phyloP scores from a whole-genome alignment of 2,888 invertebrate genomes.

The Steromphala cineraria region DNA sequence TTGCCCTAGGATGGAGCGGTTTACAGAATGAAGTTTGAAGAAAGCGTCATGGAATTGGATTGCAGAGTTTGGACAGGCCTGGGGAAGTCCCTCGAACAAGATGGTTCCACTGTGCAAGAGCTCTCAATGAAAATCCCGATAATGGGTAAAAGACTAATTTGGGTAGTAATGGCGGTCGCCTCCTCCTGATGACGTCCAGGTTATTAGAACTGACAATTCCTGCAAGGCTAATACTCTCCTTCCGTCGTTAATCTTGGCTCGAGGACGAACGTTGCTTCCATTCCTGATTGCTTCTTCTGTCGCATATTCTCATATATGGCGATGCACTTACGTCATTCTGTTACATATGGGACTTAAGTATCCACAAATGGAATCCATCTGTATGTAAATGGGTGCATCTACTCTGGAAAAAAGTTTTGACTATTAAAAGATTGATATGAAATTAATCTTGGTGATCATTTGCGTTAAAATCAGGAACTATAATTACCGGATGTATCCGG shows the following conservation, averaged over 20 bases:
- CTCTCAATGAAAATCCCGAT: not conserved
- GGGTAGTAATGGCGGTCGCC: not conserved
- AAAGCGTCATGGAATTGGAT: not conserved
- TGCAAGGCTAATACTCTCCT: not conserved
- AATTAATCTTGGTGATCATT: too few species aligned
- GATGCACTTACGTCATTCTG: too few species aligned
- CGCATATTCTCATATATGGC: too few species aligned
- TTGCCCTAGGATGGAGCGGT: not conserved
- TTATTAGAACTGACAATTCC: not conserved
- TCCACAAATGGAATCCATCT: too few species aligned
- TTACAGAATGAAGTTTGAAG: not conserved
- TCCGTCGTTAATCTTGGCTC: not conserved
- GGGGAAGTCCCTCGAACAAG: not conserved
- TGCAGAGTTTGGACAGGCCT: not conserved
- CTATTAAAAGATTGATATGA: too few species aligned
- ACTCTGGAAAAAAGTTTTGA: too few species aligned
- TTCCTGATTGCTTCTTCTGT: too few species aligned
- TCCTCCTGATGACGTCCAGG: not conserved
- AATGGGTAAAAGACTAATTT: conserved; percentile 1
- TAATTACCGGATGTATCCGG: too few species aligned
- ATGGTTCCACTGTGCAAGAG: not conserved
- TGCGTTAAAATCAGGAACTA: too few species aligned
- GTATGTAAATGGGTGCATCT: too few species aligned
- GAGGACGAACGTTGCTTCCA: not conserved
- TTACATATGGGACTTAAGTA: too few species aligned